Evolutionary conservation across 2,888 invertebrate genomes (phyloP), one percentile per base, ranked within the genome.

Genomic region (Nephrocerus scutellatus): DNA sequence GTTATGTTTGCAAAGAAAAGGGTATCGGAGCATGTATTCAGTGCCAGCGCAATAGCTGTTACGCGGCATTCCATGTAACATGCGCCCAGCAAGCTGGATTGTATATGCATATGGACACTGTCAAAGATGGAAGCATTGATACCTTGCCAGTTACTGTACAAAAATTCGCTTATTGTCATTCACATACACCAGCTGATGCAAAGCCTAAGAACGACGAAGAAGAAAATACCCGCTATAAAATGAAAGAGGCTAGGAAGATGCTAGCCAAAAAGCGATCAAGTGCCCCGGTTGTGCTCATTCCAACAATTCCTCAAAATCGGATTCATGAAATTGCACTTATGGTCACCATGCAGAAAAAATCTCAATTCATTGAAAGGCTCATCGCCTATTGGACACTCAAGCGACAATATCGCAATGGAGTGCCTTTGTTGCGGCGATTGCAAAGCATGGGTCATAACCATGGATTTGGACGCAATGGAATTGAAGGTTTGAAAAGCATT

Each of bases 371-470:
- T 55, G 86, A 87, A 60, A 75, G 91, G 4, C 72, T 98, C 10
- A 81, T 96, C 38, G 88, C 92, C 1, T 98, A 96, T 62, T 98
- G 98, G 98, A 96, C 92, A 4, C 71, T 97, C 28, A 98, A 98
- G 66, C 72, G 98, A 2, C 91, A 93, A 60, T 85, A 86, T 46
- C 72, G 97, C 33, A 95, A 96, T 60, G 98, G 98, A 0, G 96
- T 96, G 7, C 97, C 98, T 0, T 72, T 98, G 42, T 68, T 98
- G 42, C 70, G 96, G 28, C 71, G 96, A 6, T 70, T 92, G 19
- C 91, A 91, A 57, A 80, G 79, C 44, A 66, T 70, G 69, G 51
- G 74, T 52, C 57, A 71, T 56, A 71, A 62, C 40, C 66, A 67
- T 46, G 63, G 69, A 10, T 72, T 66, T 16, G 61, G 75, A 49